These are phyloP conservation scores for Anser cygnoides DNA, from an alignment of 2,113 vertebrate genomes.

Conservation along the genomic window DNA sequence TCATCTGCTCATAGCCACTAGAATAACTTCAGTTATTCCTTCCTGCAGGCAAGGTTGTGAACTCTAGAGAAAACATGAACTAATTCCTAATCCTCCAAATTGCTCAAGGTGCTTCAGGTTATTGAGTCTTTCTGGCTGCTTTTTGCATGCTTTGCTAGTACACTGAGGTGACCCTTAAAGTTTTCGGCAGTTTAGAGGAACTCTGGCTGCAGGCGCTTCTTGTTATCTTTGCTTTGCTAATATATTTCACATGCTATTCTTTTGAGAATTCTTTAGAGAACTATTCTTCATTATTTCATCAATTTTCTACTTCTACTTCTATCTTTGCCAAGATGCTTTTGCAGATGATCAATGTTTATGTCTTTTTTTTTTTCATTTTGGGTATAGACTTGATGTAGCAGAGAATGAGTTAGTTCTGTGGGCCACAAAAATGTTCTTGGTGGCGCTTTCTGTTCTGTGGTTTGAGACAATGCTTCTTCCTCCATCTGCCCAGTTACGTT, in stretches of 20 bases:
- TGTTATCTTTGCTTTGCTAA: neutral
- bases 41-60: neutral
- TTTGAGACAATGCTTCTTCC: neutral
- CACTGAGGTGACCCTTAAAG: neutral
- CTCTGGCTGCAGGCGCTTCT: neutral
- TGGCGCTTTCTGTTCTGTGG: neutral
- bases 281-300: neutral
- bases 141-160: neutral
- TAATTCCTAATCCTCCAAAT: neutral
- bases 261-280: neutral
- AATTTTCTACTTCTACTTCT: neutral
- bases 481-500: neutral
- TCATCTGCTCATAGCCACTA: neutral
- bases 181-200: neutral
- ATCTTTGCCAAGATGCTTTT: neutral
- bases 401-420: neutral
- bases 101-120: neutral
- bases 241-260: neutral
- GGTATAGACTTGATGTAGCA: neutral
- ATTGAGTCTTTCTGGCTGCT: neutral
- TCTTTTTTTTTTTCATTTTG: neutral
- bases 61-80: neutral
- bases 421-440: accelerated
- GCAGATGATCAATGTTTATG: neutral
- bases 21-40: neutral